A percentile compares a stretch with the other conserved stretches of the same genome.
Evolutionary conservation across 2,797 vertebrate genomes (phyloP).

Genomic region (Carcharodon carcharias): DNA sequence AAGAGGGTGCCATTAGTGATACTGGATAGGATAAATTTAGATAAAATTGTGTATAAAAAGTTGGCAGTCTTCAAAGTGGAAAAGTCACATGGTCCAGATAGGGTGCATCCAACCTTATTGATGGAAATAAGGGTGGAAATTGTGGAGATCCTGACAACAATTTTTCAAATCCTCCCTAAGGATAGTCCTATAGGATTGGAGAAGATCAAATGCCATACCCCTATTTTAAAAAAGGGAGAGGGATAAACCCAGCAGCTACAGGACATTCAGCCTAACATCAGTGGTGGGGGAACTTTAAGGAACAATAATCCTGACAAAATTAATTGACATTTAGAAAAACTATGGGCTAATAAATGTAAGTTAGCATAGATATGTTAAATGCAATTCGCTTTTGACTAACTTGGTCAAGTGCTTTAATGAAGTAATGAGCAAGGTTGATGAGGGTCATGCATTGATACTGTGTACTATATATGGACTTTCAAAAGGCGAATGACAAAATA

Average conservation of each 20-base stretch:
- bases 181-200: neutral
- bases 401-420: neutral
- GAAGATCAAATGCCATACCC: neutral
- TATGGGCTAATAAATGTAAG: neutral
- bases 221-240: too few species aligned
- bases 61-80: too few species aligned
- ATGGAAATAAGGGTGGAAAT: neutral
- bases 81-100: too few species aligned
- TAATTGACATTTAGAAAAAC: neutral
- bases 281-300: neutral
- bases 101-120: neutral
- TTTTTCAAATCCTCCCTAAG: neutral
- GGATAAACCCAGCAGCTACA: neutral
- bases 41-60: too few species aligned
- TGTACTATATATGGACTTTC: too few species aligned
- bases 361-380: neutral
- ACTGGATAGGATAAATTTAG: too few species aligned
- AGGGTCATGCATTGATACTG: neutral
- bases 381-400: neutral
- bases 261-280: neutral
- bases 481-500: too few species aligned
- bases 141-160: neutral
- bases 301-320: neutral
- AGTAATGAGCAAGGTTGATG: neutral
- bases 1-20: too few species aligned